phyloP scores from a whole-genome alignment of 2,113 vertebrate species.

The Megaptera novaeangliae region DNA sequence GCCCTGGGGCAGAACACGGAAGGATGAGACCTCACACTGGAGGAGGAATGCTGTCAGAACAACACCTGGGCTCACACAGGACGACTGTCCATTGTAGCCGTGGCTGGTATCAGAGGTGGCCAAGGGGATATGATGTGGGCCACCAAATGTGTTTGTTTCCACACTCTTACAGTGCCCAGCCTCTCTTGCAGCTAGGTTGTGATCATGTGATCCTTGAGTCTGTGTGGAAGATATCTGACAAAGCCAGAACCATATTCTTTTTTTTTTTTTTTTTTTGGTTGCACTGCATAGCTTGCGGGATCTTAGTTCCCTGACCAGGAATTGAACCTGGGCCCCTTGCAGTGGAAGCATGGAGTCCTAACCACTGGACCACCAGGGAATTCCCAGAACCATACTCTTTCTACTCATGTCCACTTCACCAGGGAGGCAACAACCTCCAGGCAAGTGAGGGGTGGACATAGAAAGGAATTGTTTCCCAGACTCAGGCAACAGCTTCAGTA shows the following conservation, averaged over 20 bases:
- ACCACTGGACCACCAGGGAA: no score
- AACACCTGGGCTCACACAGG: not conserved
- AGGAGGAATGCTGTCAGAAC: not conserved
- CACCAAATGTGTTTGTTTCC: not conserved
- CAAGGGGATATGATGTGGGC: rapidly evolving
- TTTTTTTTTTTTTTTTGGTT: no score
- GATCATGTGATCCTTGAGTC: not conserved
- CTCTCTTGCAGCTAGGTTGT: not conserved
- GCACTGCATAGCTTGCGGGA: no score
- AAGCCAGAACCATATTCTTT: not conserved
- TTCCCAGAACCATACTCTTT: not conserved
- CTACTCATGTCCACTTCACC: not conserved
- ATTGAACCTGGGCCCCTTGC: no score
- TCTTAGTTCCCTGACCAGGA: no score
- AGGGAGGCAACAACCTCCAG: not conserved
- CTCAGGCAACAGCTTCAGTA: not conserved
- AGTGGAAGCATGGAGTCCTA: no score
- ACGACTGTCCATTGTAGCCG: not conserved
- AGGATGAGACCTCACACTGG: not conserved
- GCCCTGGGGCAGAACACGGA: not conserved
- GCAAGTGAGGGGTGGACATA: not conserved
- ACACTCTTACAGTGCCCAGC: not conserved
- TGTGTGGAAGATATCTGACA: not conserved
- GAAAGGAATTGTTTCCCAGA: not conserved
- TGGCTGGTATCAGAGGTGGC: not conserved